Base-by-base conservation (phyloP, 2,113 vertebrate genomes). In the Lontra canadensis region DNA sequence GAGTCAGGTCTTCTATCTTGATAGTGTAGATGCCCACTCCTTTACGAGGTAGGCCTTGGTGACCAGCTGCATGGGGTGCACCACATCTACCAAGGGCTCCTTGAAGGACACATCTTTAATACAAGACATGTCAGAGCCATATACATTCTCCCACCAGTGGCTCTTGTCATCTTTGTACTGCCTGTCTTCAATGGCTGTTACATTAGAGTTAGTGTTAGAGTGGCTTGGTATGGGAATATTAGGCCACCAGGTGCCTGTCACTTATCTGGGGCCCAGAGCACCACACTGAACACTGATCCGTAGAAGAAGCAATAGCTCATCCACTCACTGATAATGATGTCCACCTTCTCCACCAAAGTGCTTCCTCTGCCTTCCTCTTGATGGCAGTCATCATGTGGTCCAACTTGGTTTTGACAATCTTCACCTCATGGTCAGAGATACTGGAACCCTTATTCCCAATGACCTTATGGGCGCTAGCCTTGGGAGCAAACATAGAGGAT, bases 71-170 rank as follows among this genome's bases (percentile, higher is more conserved):
- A 99, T 99, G 15, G 99, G 99, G 92, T 99, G 99, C 61, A 99
- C 99, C 55, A 99, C 99, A 0, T 99, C 99, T 71, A 99, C 99
- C 73, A 99, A 98, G 0, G 99, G 99, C 59, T 99, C 99, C 96
- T 99, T 99, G 76, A 99, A 99, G 8, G 99, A 99, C 95, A 99
- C 99, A 6, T 99, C 99, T 97, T 99, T 99, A 96, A 99, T 99
- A 95, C 99, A 99, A 0, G 99, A 99, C 99, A 99, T 99, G 76
- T 99, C 99, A 5, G 99, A 99, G 1, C 99, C 99, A 0, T 99
- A 99, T 13, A 99, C 99, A 0, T 99, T 99, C 98, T 99, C 99
- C 99, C 99, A 99, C 99, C 99, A 99, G 99, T 99, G 99, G 97
- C 99, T 99, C 97, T 99, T 99, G 97, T 99, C 99, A 98, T 99